Evolutionary conservation across 2,888 invertebrate genomes (phyloP), one percentile per base, ranked within the genome.

Genomic region (Mythimna impura): DNA sequence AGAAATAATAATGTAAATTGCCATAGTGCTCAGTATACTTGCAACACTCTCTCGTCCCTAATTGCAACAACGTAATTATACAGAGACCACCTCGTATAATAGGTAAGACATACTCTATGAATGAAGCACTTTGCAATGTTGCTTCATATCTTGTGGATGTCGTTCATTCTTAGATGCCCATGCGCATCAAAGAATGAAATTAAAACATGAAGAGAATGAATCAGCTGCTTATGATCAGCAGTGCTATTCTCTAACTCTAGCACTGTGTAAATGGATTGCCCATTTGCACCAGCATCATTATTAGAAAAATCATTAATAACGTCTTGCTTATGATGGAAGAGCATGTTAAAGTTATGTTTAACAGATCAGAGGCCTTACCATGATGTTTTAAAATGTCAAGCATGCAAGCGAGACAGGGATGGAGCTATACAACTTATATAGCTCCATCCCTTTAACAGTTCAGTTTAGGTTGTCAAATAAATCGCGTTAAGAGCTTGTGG

Each of bases 51-150:
- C 76, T 75, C 66, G 76, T 78, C 84, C 82, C 82, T 85, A 85
- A 86, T 88, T 86, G 84, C 81, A 73, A 78, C 68, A 78, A 62
- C 14, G 71, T 79, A 82, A 80, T 87, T 87, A 84, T 78, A 80
- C 62, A 78, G 79, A 77, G 71, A 81, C 73, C 70, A 78, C 71
- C 52, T 78, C 73, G 30, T 76, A 40, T 76, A 79, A 71, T 79
- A 71, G 70, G 71, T 66, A 64, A 80, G 52, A 69, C 70, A 71
- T 40, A 76, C 72, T 54, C 54, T 78, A 63, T 73, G 78, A 73
- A 75, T 82, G 75, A 70, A 79, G 43, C 62, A 78, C 72, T 67
- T 73, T 74, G 71, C 57, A 52, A 69, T 36, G 40, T 80, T 71
- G 76, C 79, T 80, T 71, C 60, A 60, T 68, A 54, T 62, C 22